phyloP scores from a whole-genome alignment of 2,888 invertebrate genomes.

The Xanthorhoe designata region DNA sequence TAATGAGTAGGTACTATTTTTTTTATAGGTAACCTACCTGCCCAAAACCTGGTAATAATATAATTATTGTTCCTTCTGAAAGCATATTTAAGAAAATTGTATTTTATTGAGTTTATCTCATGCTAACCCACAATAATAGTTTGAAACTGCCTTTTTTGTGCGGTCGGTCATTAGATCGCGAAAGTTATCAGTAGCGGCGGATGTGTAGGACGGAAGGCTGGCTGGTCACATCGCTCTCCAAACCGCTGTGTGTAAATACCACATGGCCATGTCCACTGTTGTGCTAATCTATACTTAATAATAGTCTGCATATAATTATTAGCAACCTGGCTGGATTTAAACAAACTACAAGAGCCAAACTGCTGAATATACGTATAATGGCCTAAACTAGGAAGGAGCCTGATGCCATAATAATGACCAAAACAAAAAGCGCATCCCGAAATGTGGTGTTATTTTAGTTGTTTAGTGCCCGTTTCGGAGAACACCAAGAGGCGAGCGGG shows the following conservation, averaged over 20 bases:
- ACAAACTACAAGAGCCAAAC: conserved; percentile 6
- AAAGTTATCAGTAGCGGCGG: conserved; percentile 69
- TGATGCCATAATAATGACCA: conserved; percentile 68
- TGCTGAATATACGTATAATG: conserved; percentile 19
- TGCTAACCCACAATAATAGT: background rate
- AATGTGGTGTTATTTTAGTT: conserved; percentile 81
- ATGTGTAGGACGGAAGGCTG: conserved; percentile 76
- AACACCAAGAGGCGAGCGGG: conserved; percentile 73
- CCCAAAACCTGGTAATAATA: too few relatives aligned
- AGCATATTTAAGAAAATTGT: too few relatives aligned
- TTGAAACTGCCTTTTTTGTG: conserved; percentile 50
- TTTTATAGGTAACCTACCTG: too few relatives aligned
- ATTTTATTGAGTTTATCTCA: too few relatives aligned
- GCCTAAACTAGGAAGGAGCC: conserved; percentile 49
- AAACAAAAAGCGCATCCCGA: conserved; percentile 82
- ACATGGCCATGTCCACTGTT: background rate
- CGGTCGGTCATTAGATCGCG: conserved; percentile 16
- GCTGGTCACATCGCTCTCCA: conserved; percentile 18
- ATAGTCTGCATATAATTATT: background rate
- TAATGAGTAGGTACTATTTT: too few relatives aligned
- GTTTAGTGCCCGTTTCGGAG: conserved; percentile 80
- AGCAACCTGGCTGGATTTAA: conserved; percentile 1
- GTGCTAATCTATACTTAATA: background rate
- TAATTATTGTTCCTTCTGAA: too few relatives aligned
- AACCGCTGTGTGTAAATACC: background rate